Percentiles rank a stretch among this genome's conserved stretches.
Evolutionary conservation across 2,113 vertebrate species (phyloP).

Genomic region (Psilopsiagon aymara): DNA sequence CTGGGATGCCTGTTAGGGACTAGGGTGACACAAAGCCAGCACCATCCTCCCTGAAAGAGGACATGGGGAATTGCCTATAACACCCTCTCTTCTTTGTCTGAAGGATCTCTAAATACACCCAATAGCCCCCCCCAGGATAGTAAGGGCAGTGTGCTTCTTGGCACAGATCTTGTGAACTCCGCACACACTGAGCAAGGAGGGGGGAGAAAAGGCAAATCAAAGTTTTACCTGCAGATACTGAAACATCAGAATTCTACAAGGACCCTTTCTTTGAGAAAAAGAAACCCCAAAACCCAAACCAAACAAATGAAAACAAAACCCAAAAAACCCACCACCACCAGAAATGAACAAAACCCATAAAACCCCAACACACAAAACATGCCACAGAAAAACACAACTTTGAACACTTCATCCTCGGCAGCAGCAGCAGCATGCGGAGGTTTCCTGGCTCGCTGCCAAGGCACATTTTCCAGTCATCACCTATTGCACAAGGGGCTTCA

Average conservation of each 20-base stretch:
- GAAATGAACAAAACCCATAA: background rate
- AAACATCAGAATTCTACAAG: background rate
- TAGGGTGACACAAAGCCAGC: background rate
- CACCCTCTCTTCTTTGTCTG: background rate
- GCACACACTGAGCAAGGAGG: background rate
- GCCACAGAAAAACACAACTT: background rate
- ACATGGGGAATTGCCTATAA: background rate
- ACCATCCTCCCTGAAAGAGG: background rate
- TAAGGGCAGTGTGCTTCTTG: background rate
- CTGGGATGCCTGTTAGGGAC: accelerated
- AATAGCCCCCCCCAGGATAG: background rate
- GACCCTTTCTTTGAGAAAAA: background rate
- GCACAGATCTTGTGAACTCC: background rate
- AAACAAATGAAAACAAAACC: background rate
- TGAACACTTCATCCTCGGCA: background rate
- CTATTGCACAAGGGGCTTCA: background rate
- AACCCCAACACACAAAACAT: background rate
- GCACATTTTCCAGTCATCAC: background rate
- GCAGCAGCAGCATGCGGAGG: accelerated
- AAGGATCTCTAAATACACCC: background rate
- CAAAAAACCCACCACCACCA: background rate
- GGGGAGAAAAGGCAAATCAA: background rate
- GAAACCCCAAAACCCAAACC: background rate
- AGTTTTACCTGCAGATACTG: background rate
- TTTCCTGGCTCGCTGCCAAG: background rate